These are phyloP conservation scores for Tyto alba DNA, from an alignment of 2,113 vertebrate genomes.

Conservation along the genomic window DNA sequence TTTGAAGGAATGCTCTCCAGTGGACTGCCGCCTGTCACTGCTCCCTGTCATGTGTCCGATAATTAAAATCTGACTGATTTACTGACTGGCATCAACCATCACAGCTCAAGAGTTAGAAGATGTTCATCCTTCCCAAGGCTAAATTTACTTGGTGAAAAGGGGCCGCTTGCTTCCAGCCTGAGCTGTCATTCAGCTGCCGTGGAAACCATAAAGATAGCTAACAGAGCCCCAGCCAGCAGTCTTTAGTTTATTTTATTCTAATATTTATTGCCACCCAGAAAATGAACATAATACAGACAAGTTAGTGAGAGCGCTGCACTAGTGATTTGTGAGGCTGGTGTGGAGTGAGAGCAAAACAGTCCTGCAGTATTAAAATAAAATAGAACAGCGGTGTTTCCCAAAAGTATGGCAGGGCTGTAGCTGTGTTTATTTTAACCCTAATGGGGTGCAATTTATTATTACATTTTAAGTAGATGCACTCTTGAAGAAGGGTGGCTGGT, in stretches of 20 bases:
- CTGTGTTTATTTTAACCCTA: constrained; percentile 49
- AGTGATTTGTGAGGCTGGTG: constrained; percentile 69
- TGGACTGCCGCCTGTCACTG: constrained; percentile 79
- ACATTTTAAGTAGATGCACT: constrained; percentile 24
- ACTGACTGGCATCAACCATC: constrained; percentile 81
- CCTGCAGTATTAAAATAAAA: constrained; percentile 61
- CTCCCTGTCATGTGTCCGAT: constrained; percentile 84
- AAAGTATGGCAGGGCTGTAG: constrained; percentile 47
- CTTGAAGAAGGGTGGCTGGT: not conserved
- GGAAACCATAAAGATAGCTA: constrained; percentile 80
- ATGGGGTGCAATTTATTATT: constrained; percentile 51
- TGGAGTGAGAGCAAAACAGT: constrained; percentile 65
- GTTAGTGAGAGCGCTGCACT: constrained; percentile 65
- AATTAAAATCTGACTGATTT: constrained; percentile 91
- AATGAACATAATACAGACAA: constrained; percentile 80
- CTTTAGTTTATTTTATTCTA: constrained; percentile 83
- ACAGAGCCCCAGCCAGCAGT: constrained; percentile 77
- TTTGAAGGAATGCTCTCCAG: constrained; percentile 82
- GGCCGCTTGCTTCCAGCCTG: constrained; percentile 64
- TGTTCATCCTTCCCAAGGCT: constrained; percentile 82
- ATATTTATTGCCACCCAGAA: constrained; percentile 84
- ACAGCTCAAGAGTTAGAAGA: constrained; percentile 74
- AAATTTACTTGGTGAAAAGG: constrained; percentile 82
- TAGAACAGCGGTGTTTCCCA: constrained; percentile 43
- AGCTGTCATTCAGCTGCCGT: constrained; percentile 83